These are phyloP conservation scores for Tetramorium parvispinum DNA, from an alignment of 1,140 invertebrate genomes.

Conservation along the genomic window DNA sequence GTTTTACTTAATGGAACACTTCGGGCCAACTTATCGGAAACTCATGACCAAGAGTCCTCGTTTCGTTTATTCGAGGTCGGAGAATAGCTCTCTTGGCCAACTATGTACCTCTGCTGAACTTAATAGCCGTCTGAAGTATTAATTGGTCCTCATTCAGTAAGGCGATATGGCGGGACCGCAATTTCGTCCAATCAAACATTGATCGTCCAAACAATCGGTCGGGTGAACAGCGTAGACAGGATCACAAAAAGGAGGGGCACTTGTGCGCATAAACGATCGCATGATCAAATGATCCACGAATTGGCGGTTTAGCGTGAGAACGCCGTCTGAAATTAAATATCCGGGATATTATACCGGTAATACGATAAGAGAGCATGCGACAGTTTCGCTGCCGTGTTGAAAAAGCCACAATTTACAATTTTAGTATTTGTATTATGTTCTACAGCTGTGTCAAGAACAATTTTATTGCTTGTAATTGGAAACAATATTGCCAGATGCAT, in stretches of 20 bases:
- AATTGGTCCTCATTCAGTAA: constrained; percentile 46
- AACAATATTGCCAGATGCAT: neutral
- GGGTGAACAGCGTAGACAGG: neutral
- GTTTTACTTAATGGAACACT: neutral
- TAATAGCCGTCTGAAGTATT: constrained; percentile 30
- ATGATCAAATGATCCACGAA: neutral
- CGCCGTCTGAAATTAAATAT: constrained; percentile 53
- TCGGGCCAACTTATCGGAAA: neutral
- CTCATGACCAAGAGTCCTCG: too few species aligned
- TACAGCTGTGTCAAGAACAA: neutral
- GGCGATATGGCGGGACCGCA: constrained; percentile 13
- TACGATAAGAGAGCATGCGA: neutral
- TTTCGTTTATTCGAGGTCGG: neutral
- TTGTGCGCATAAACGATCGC: neutral
- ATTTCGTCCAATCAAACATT: constrained; percentile 49
- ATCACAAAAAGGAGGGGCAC: neutral
- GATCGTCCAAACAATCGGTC: constrained; percentile 18
- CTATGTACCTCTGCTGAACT: constrained; percentile 4
- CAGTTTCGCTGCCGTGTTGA: neutral
- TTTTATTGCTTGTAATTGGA: neutral
- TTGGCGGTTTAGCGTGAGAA: constrained; percentile 25
- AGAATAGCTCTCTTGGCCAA: constrained; percentile 1
- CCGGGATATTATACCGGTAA: constrained; percentile 38
- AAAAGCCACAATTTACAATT: neutral
- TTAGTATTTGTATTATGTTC: neutral